Percentiles rank a stretch among this genome's conserved stretches.
Evolutionary conservation across 2,797 vertebrate species (phyloP).

Genomic region (Pipistrellus pipistrellus): DNA sequence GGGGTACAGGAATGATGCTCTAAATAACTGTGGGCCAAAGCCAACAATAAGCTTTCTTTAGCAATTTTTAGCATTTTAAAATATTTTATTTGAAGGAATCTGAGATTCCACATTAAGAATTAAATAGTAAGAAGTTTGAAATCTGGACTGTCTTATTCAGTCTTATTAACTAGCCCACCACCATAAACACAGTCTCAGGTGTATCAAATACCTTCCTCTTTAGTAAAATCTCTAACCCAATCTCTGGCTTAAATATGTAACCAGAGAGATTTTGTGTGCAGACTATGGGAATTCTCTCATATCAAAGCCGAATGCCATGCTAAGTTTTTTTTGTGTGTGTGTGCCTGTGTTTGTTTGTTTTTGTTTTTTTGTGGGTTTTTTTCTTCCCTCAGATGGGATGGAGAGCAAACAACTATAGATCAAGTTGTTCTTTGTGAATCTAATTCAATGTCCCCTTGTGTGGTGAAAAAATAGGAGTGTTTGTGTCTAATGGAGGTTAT

Average conservation of each 20-base stretch:
- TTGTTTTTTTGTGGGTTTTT: not conserved
- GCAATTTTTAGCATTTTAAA: constrained; percentile 79
- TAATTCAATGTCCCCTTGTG: constrained; percentile 82
- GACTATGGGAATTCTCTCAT: constrained; percentile 56
- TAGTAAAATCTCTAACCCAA: constrained; percentile 43
- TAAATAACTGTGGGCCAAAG: not conserved
- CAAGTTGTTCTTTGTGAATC: constrained; percentile 82
- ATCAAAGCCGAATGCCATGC: constrained; percentile 66
- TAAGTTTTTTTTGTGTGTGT: not conserved
- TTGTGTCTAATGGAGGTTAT: constrained; percentile 78
- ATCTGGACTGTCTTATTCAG: constrained; percentile 25
- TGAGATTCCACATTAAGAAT: constrained; percentile 67
- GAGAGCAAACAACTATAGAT: constrained; percentile 82
- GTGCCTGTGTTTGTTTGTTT: not conserved
- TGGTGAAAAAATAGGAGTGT: constrained; percentile 80
- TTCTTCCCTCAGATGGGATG: constrained; percentile 57
- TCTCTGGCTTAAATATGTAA: constrained; percentile 40
- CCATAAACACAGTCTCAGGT: constrained; percentile 27
- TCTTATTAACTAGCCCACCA: constrained; percentile 52
- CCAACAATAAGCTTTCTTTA: constrained; percentile 54
- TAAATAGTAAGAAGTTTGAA: constrained; percentile 20
- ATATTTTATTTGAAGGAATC: constrained; percentile 82
- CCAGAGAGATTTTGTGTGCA: constrained; percentile 53
- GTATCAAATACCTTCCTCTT: not conserved
- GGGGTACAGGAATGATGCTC: not conserved